Base-by-base conservation (phyloP, 2,888 invertebrate species). In the Ornithoptera alexandrae region DNA sequence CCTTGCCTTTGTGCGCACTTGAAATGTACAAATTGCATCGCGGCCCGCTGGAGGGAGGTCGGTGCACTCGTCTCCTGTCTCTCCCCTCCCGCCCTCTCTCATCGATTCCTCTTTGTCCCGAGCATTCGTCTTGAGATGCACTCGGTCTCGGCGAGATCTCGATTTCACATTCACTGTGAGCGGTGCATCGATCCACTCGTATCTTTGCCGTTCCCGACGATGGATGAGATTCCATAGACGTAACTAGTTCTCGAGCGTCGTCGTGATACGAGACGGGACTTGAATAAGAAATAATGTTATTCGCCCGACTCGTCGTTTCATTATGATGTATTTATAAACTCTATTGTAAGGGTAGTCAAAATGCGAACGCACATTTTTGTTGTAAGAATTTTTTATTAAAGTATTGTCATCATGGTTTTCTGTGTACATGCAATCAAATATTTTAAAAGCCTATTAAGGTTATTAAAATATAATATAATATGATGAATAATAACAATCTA, bases 21-120 rank as follows among this genome's bases (percentile, higher is more conserved):
- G 91, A 92, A 92, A 92, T 90, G 92, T 91, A 92, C 92, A 92
- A 92, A 92, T 92, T 92, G 91, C 93, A 91, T 85, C 85, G 88
- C 87, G 87, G 84, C 84, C 81, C 81, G 84, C 78, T 76, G 82
- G 87, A 86, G 79, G 84, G 86, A 86, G 87, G 90, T 89, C 87
- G 88, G 86, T 83, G 88, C 88, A 87, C 88, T 88, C 87, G 82
- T 81, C 83, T 82, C 83, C 84, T 82, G 79, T 84, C 80, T 82
- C 84, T 83, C 84, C 85, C 82, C 84, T 81, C 84, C 80, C 86
- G 79, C 79, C 83, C 81, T 82, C 84, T 84, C 85, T 85, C 89
- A 89, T 91, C 90, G 91, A 91, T 91, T 90, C 90, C 87, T 90
- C 90, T 91, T 92, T 90, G 90, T 90, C 86, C 88, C 80, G 84